Conservation (phyloP, 2,797 vertebrate genomes). For the Nannoperca obscura region DNA sequence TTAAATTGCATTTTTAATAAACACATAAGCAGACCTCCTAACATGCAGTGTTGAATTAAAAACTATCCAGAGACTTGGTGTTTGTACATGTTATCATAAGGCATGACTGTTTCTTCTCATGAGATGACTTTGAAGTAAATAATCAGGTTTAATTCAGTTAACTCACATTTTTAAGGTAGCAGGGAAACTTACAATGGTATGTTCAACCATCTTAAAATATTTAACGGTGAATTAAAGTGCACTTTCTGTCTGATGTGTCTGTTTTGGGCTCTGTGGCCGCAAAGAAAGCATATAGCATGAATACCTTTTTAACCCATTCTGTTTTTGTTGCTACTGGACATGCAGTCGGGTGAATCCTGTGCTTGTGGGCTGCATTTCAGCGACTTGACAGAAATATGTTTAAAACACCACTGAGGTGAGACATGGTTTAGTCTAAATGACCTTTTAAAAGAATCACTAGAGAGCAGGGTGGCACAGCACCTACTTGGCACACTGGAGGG, state of each 20-base stretch:
- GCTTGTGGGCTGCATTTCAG: conserved; percentile 16
- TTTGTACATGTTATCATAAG: background rate
- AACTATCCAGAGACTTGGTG: background rate
- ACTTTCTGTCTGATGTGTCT: background rate
- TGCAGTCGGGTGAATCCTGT: conserved; percentile 4
- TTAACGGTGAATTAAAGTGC: background rate
- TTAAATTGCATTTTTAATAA: background rate
- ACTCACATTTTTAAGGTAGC: background rate
- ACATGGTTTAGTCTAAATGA: conserved; percentile 40
- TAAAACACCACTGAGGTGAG: conserved; percentile 35
- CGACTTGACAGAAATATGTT: conserved; percentile 35
- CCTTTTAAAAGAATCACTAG: conserved; percentile 3
- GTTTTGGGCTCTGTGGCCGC: background rate
- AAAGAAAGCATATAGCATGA: background rate
- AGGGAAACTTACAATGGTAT: background rate
- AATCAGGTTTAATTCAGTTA: background rate
- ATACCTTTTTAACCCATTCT: background rate
- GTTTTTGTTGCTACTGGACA: background rate
- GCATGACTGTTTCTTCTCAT: background rate
- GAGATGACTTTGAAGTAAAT: background rate
- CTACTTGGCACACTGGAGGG: background rate
- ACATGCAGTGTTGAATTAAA: background rate
- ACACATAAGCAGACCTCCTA: background rate
- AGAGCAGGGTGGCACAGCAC: background rate
- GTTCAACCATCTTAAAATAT: background rate